phyloP scores from a whole-genome alignment of 1,140 invertebrate genomes.

The Melanaphis sacchari region DNA sequence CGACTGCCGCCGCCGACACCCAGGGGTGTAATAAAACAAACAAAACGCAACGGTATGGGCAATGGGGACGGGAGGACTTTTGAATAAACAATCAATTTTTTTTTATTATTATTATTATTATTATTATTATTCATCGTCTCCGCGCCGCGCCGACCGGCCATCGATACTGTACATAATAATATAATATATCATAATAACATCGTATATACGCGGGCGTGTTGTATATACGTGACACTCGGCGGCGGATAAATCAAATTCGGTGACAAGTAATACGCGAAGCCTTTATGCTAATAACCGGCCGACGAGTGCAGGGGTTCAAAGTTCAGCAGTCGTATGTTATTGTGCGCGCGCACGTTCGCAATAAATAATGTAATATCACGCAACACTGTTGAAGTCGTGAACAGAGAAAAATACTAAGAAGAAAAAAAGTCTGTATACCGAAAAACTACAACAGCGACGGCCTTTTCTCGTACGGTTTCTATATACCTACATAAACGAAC shows the following conservation, averaged over 20 bases:
- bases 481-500: background rate
- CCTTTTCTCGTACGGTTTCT: background rate
- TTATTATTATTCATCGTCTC: conserved; percentile 10
- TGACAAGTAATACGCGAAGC: conserved; percentile 44
- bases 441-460: background rate
- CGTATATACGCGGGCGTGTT: background rate
- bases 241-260: conserved; percentile 53
- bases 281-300: conserved; percentile 38
- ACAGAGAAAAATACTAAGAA: background rate
- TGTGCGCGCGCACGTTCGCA: no score
- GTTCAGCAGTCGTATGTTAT: conserved; percentile 15
- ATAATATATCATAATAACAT: background rate
- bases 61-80: conserved; percentile 20
- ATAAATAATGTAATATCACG: background rate
- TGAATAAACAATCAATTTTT: conserved; percentile 58
- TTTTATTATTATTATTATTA: conserved; percentile 31
- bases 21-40: conserved; percentile 54
- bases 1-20: background rate
- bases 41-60: conserved; percentile 16
- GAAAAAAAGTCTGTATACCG: background rate
- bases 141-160: background rate
- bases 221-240: background rate
- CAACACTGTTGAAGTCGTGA: background rate
- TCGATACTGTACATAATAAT: conserved; percentile 19
- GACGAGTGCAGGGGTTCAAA: conserved; percentile 2